These are phyloP conservation scores for Pinctada fucata DNA, from an alignment of 2,888 invertebrate species.

Conservation along the genomic window DNA sequence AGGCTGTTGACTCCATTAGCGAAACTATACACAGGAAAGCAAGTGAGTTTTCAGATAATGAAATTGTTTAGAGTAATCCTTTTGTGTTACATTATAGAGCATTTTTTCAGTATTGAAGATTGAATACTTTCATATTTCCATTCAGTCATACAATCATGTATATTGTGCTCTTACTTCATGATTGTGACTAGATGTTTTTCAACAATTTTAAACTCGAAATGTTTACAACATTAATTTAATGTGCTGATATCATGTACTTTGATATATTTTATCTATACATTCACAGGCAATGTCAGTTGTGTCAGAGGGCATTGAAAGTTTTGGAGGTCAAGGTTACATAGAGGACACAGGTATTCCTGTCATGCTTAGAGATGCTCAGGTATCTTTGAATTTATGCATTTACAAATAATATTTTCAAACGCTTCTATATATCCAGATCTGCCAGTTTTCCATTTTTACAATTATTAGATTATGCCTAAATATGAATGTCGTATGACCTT, in stretches of 20 bases:
- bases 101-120: background rate
- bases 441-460: no score
- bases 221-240: no score
- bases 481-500: no score
- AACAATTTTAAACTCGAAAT: no score
- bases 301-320: conserved; percentile 80
- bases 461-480: no score
- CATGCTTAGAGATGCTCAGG: conserved; percentile 80
- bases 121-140: background rate
- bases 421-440: no score
- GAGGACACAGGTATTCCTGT: conserved; percentile 80
- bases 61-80: background rate
- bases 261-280: background rate
- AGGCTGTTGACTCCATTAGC: conserved; percentile 79
- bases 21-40: conserved; percentile 80
- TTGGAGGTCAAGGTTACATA: conserved; percentile 81
- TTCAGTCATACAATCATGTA: no score
- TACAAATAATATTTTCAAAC: no score
- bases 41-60: conserved; percentile 61
- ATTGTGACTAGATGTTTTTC: no score
- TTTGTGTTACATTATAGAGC: background rate
- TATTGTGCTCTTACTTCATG: no score
- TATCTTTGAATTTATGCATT: conserved; percentile 48
- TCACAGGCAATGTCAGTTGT: conserved; percentile 77
- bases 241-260: no score